These are phyloP conservation scores for Aix galericulata DNA, from an alignment of 2,113 vertebrate species.

Conservation along the genomic window DNA sequence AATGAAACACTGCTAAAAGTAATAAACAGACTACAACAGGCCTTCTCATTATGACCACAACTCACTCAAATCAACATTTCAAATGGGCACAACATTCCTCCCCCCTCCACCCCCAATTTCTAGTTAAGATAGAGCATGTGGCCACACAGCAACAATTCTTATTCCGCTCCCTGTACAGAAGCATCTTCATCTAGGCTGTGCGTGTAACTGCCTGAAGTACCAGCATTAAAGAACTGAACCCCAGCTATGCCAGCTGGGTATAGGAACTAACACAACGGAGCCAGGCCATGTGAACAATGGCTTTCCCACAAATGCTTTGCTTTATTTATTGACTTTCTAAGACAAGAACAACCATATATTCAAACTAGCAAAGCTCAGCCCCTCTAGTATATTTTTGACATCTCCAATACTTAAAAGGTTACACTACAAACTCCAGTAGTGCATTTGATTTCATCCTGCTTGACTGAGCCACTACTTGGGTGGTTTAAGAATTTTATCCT, in stretches of 20 bases:
- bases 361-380: not conserved
- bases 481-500: not conserved
- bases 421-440: not conserved
- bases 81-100: not conserved
- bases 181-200: not conserved
- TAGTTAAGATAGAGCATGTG: not conserved
- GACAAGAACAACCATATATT: not conserved
- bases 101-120: not conserved
- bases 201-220: accelerated
- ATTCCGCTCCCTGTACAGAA: not conserved
- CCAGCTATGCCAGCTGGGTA: not conserved
- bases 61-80: not conserved
- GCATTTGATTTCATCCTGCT: not conserved
- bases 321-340: not conserved
- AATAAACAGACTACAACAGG: not conserved
- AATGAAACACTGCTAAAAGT: not conserved
- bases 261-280: not conserved
- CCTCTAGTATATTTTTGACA: not conserved
- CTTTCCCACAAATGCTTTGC: not conserved
- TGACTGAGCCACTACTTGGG: not conserved
- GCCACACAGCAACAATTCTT: not conserved
- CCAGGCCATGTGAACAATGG: not conserved
- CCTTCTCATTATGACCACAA: not conserved
- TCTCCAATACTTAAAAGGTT: not conserved
- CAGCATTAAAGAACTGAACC: not conserved